These are phyloP conservation scores for Chalcis sispes DNA, from an alignment of 2,888 invertebrate genomes.

Conservation along the genomic window DNA sequence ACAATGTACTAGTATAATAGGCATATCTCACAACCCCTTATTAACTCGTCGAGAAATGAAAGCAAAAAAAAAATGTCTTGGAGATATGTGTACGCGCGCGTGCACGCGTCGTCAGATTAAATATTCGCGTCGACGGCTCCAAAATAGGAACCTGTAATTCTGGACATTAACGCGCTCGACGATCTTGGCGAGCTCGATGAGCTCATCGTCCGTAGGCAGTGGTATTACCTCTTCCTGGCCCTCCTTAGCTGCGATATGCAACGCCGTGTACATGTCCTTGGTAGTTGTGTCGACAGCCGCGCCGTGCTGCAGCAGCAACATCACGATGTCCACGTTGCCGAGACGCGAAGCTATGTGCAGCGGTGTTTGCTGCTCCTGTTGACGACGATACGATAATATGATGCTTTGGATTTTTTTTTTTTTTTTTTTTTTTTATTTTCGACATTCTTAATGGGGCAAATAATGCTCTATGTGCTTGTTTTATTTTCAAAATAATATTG, in stretches of 20 bases:
- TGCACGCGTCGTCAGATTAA: constrained; percentile 66
- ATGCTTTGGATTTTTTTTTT: too few species aligned
- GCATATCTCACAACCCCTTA: constrained; percentile 18
- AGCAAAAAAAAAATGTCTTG: not conserved
- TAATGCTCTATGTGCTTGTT: not conserved
- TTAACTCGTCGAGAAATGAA: not conserved
- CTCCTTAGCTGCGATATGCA: constrained; percentile 98
- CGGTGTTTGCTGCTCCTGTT: constrained; percentile 94
- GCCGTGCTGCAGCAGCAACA: constrained; percentile 94
- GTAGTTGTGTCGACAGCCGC: constrained; percentile 93
- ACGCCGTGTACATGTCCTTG: constrained; percentile 95
- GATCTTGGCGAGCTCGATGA: constrained; percentile 72
- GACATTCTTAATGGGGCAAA: not conserved
- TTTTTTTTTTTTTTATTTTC: too few species aligned
- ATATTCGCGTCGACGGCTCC: constrained; percentile 73
- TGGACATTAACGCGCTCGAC: constrained; percentile 70
- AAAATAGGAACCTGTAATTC: constrained; percentile 72
- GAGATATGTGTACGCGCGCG: not conserved
- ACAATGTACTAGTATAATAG: too few species aligned
- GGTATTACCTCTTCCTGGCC: constrained; percentile 79
- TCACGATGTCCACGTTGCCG: constrained; percentile 97
- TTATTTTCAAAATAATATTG: not conserved
- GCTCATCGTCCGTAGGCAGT: constrained; percentile 58
- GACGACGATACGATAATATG: too few species aligned
- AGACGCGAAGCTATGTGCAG: constrained; percentile 96